Conservation (phyloP, 2,888 invertebrate species). For the Drosophila demipolita region DNA sequence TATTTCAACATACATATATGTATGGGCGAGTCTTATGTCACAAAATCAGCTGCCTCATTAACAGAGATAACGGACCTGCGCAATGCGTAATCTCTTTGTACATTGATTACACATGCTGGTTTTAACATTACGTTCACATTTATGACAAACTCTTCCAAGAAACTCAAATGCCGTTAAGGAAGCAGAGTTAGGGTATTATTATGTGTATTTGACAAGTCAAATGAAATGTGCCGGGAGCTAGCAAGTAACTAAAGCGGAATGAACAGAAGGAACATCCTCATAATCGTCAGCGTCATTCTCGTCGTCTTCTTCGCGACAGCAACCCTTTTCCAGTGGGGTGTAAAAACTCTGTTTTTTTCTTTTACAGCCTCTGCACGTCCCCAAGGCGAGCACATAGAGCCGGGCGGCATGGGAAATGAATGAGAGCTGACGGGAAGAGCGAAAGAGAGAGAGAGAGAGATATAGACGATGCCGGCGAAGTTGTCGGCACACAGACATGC, state of each 20-base stretch:
- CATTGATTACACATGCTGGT: not conserved
- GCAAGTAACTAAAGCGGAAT: constrained; percentile 39
- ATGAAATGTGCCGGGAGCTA: constrained; percentile 45
- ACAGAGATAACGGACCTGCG: not conserved
- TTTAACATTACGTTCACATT: constrained; percentile 7
- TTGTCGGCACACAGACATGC: constrained; percentile 48
- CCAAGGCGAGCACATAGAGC: constrained; percentile 40
- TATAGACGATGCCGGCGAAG: constrained; percentile 8
- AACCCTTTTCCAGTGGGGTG: constrained; percentile 70
- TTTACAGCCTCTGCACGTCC: constrained; percentile 25
- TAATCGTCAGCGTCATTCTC: constrained; percentile 35
- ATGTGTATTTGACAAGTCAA: constrained; percentile 31
- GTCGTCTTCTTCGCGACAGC: constrained; percentile 25
- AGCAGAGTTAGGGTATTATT: constrained; percentile 23
- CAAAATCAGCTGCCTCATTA: not conserved
- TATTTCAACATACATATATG: not conserved
- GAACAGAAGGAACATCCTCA: constrained; percentile 37
- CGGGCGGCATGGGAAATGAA: constrained; percentile 65
- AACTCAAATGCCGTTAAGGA: not conserved
- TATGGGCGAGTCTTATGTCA: not conserved
- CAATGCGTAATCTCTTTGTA: not conserved
- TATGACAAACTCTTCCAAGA: not conserved
- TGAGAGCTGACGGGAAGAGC: constrained; percentile 43
- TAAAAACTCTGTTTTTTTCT: constrained; percentile 41
- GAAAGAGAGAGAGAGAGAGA: constrained; percentile 28